Percentiles rank a stretch among this genome's conserved stretches.
Evolutionary conservation across 2,888 invertebrate species (phyloP).

Genomic region (Macrophya alboannulata): DNA sequence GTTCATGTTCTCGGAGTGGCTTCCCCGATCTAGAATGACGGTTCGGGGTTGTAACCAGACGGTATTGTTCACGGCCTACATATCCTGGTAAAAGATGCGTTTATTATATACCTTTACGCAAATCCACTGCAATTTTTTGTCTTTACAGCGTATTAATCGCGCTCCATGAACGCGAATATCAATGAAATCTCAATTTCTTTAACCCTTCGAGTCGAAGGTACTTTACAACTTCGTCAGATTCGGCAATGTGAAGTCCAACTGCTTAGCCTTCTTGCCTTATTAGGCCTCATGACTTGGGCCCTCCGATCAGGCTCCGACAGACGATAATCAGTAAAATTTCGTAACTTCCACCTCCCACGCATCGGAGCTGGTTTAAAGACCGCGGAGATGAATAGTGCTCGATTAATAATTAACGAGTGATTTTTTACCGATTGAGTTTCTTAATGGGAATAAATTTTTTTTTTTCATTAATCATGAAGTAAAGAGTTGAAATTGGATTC

Average conservation of each 20-base stretch:
- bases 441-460: background rate
- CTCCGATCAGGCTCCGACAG: background rate
- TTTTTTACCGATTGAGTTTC: background rate
- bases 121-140: too few relatives aligned
- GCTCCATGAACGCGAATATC: too few relatives aligned
- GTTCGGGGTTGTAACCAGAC: conserved; percentile 17
- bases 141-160: too few relatives aligned
- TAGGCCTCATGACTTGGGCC: background rate
- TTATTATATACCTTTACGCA: background rate
- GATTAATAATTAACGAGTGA: background rate
- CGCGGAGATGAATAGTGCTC: background rate
- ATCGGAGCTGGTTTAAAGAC: background rate
- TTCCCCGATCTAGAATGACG: background rate
- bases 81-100: conserved; percentile 66
- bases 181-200: too few relatives aligned
- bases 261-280: background rate
- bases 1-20: background rate
- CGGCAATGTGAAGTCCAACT: background rate
- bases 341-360: conserved; percentile 9
- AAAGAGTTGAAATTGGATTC: background rate
- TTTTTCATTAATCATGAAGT: background rate
- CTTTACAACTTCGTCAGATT: background rate
- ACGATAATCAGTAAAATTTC: conserved; percentile 3
- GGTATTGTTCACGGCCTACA: conserved; percentile 75
- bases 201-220: background rate